Conservation (phyloP, 2,888 invertebrate genomes). For the Ennomos erosarius region DNA sequence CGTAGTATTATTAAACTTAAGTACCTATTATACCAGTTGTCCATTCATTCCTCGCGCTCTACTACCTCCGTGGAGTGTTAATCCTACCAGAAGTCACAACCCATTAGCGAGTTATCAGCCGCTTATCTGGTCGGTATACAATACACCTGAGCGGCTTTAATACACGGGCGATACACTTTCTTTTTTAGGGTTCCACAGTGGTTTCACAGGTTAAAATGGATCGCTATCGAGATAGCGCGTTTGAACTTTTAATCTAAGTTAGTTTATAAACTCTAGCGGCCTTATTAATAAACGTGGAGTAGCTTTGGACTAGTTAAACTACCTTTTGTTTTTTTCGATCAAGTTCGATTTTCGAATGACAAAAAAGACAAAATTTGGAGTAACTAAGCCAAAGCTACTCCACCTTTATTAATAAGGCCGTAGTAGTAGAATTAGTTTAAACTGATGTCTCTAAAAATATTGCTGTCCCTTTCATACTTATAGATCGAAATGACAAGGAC, state of each 20-base stretch:
- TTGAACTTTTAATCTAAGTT: not conserved
- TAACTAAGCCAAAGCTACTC: too few relatives aligned
- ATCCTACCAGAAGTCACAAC: constrained; percentile 37
- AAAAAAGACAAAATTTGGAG: too few relatives aligned
- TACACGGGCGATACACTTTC: constrained; percentile 14
- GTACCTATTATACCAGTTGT: constrained; percentile 5
- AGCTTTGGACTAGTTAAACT: too few relatives aligned
- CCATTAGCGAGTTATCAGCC: constrained; percentile 40
- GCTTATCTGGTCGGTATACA: constrained; percentile 32
- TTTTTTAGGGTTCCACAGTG: constrained; percentile 10
- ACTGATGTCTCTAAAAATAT: too few relatives aligned
- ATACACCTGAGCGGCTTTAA: constrained; percentile 30
- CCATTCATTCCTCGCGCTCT: constrained; percentile 15
- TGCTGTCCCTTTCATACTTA: too few relatives aligned
- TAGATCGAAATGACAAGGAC: too few relatives aligned
- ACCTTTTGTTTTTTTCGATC: too few relatives aligned
- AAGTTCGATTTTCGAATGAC: too few relatives aligned
- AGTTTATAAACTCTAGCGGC: too few relatives aligned
- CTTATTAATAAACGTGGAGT: too few relatives aligned
- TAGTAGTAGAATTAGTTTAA: too few relatives aligned
- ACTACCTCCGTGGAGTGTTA: constrained; percentile 29
- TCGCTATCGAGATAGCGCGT: not conserved
- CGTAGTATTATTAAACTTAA: not conserved
- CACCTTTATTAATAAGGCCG: too few relatives aligned
- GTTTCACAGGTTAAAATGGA: not conserved